phyloP scores from a whole-genome alignment of 2,888 invertebrate species.

The Nymphalis c-album region DNA sequence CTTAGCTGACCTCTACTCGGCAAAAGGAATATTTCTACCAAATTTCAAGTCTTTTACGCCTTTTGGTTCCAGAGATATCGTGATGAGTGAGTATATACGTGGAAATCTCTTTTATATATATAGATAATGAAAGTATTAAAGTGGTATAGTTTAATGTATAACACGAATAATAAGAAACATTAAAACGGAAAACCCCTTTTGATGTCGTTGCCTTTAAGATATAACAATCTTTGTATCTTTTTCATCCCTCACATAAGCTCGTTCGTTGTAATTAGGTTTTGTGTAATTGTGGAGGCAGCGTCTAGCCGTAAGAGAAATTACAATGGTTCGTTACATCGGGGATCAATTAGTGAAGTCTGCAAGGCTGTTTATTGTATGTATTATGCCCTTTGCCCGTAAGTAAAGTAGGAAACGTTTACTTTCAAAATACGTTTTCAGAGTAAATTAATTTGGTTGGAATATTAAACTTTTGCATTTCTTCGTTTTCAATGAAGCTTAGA shows the following conservation, averaged over 20 bases:
- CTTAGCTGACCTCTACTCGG: too few relatives aligned
- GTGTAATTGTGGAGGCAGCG: conserved; percentile 44
- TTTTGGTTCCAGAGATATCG: too few relatives aligned
- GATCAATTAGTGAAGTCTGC: conserved; percentile 58
- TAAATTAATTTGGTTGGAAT: conserved; percentile 24
- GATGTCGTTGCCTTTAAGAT: conserved; percentile 1
- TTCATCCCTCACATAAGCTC: conserved; percentile 32
- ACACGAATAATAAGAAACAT: neutral
- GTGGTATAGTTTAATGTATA: too few relatives aligned
- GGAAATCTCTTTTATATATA: too few relatives aligned
- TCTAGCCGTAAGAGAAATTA: conserved; percentile 51
- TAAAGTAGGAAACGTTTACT: conserved; percentile 19
- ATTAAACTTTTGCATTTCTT: conserved; percentile 11
- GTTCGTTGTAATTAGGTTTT: conserved; percentile 41
- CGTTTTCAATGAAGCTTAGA: conserved; percentile 6
- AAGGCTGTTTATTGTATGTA: conserved; percentile 40
- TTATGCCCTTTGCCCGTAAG: conserved; percentile 31
- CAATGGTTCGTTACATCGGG: conserved; percentile 54
- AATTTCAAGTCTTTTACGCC: too few relatives aligned
- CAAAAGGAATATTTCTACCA: too few relatives aligned
- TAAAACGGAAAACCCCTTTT: neutral
- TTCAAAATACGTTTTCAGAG: conserved; percentile 20
- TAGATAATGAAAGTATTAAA: too few relatives aligned
- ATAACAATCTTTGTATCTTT: conserved; percentile 14
- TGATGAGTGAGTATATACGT: too few relatives aligned